phyloP scores from a whole-genome alignment of 2,113 vertebrate species.

The Octodon degus region DNA sequence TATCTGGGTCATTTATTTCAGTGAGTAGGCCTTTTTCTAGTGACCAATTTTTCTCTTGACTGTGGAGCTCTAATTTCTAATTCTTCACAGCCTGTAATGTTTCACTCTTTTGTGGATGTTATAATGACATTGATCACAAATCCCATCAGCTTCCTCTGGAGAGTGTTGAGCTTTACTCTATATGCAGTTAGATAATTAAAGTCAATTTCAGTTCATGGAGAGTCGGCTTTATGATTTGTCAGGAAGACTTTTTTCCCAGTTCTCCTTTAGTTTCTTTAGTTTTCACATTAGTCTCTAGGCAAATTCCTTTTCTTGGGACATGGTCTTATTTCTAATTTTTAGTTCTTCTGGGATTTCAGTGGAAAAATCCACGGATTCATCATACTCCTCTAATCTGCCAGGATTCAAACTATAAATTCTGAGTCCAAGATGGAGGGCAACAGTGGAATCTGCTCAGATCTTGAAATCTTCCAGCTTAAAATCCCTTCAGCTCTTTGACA shows the following conservation, averaged over 20 bases:
- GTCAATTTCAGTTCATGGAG: neutral
- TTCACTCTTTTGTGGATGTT: neutral
- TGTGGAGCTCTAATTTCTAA: neutral
- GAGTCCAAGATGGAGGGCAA: neutral
- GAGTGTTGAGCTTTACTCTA: neutral
- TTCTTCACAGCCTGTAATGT: neutral
- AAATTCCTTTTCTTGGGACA: neutral
- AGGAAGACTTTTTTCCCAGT: neutral
- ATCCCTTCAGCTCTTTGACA: neutral
- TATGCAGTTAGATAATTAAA: neutral
- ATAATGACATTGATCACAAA: neutral
- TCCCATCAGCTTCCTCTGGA: neutral
- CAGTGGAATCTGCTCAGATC: neutral
- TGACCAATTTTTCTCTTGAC: neutral
- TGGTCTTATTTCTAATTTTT: neutral
- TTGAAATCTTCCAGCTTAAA: neutral
- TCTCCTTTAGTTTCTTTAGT: neutral
- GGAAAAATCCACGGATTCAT: neutral
- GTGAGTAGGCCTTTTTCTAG: neutral
- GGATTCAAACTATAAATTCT: neutral
- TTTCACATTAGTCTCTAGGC: neutral
- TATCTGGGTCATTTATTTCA: neutral
- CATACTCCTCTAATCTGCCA: neutral
- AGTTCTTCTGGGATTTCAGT: neutral
- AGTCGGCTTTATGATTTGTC: neutral